phyloP scores from a whole-genome alignment of 1,140 invertebrate genomes.

The Sminthurides bifidus region DNA sequence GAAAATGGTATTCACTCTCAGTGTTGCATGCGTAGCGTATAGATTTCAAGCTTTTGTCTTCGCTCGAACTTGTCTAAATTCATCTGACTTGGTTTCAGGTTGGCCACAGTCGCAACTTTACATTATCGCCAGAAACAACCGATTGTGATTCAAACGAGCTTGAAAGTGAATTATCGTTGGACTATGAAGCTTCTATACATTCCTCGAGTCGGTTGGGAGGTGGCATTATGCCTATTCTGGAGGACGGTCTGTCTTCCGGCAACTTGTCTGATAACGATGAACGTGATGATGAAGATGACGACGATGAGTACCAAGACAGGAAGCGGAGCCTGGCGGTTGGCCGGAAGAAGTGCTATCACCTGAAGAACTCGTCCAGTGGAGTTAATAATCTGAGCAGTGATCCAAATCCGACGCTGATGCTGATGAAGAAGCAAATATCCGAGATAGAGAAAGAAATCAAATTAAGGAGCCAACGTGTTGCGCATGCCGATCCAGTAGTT shows the following conservation, averaged over 20 bases:
- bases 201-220: slow-evolving; percentile 41
- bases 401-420: slow-evolving; percentile 42
- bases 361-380: slow-evolving; percentile 4
- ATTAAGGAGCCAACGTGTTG: slow-evolving; percentile 39
- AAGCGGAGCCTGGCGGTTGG: slow-evolving; percentile 14
- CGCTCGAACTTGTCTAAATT: not conserved
- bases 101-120: slow-evolving; percentile 63
- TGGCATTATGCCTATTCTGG: slow-evolving; percentile 80
- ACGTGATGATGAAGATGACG: slow-evolving; percentile 31
- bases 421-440: slow-evolving; percentile 60
- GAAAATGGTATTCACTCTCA: no score
- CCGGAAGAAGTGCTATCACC: not conserved
- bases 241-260: slow-evolving; percentile 82
- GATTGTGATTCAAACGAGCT: slow-evolving; percentile 85
- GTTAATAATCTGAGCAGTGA: slow-evolving; percentile 11
- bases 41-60: not conserved
- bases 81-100: slow-evolving; percentile 29
- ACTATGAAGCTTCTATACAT: slow-evolving; percentile 37
- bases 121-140: slow-evolving; percentile 86
- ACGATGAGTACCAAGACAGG: not conserved
- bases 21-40: no score
- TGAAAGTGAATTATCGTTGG: slow-evolving; percentile 62
- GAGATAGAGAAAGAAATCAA: slow-evolving; percentile 61
- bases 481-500: not conserved
- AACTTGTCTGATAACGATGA: slow-evolving; percentile 86